phyloP scores from a whole-genome alignment of 2,888 invertebrate genomes.

The Hypercompe scribonia region DNA sequence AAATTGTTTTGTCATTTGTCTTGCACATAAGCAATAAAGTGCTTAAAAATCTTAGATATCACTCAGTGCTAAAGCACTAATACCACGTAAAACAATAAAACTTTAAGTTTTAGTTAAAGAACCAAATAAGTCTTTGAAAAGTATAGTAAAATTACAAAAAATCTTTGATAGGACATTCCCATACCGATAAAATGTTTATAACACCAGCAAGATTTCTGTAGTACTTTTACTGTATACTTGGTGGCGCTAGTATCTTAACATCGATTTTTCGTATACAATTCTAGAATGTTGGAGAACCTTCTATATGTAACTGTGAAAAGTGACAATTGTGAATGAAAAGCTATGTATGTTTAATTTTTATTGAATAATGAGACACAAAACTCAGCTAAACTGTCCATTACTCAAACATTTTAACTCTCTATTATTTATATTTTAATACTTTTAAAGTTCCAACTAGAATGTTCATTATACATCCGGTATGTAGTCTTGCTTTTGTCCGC shows the following conservation, averaged over 20 bases:
- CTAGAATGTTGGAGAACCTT: constrained; percentile 73
- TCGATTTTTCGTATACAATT: constrained; percentile 49
- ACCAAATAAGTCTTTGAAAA: not conserved
- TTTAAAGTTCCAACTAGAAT: constrained; percentile 64
- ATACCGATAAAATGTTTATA: constrained; percentile 60
- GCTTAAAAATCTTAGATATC: not conserved
- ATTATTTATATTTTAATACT: constrained; percentile 31
- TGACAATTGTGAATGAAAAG: constrained; percentile 47
- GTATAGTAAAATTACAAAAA: not conserved
- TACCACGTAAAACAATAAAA: not conserved
- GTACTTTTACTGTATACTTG: constrained; percentile 55
- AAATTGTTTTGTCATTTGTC: not conserved
- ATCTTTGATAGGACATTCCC: not conserved
- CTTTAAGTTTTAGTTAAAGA: not conserved
- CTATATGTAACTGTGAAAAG: constrained; percentile 47
- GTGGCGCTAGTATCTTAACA: constrained; percentile 48
- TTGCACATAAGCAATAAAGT: not conserved
- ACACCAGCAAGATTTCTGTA: constrained; percentile 32
- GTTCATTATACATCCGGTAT: constrained; percentile 70
- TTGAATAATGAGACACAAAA: not conserved
- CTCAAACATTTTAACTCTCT: constrained; percentile 32
- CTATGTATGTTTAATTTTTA: not conserved
- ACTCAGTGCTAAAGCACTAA: not conserved
- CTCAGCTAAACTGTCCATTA: not conserved
- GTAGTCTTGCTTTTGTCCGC: constrained; percentile 61